Evolutionary conservation across 2,888 invertebrate species (phyloP).

Genomic region (Pristionchus arcanus): DNA sequence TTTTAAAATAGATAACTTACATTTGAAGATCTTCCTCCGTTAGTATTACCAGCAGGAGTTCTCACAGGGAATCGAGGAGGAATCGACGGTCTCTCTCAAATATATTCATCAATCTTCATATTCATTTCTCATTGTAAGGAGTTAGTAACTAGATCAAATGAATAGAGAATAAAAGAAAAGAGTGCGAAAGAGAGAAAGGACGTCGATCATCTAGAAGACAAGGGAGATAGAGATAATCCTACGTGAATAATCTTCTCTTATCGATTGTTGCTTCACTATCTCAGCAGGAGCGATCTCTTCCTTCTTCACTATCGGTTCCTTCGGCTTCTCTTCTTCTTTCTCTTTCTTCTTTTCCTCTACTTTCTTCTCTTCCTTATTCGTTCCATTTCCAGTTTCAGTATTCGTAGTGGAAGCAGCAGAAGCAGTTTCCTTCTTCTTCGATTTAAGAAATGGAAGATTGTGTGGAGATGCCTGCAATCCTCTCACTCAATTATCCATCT

Average conservation of each 20-base stretch:
- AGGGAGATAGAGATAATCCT: not conserved
- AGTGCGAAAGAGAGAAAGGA: not conserved
- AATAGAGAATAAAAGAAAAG: not conserved
- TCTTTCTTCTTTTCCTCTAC: conserved; percentile 34
- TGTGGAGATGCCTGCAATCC: conserved; percentile 54
- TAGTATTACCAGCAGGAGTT: not conserved
- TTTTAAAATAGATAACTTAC: not conserved
- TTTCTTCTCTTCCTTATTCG: not conserved
- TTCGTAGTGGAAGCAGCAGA: not conserved
- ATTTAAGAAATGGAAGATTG: conserved; percentile 51
- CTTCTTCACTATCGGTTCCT: conserved; percentile 46
- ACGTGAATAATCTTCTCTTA: not conserved
- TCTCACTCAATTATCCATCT: not conserved
- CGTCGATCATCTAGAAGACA: not conserved
- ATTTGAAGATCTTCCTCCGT: not conserved
- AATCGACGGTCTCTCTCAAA: conserved; percentile 12
- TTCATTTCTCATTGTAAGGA: not conserved
- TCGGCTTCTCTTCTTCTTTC: conserved; percentile 40
- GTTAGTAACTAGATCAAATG: not conserved
- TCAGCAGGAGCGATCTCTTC: not conserved
- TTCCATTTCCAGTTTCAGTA: not conserved
- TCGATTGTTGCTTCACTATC: not conserved
- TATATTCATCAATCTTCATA: not conserved
- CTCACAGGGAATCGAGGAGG: conserved; percentile 34
- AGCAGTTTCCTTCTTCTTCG: conserved; percentile 30